phyloP scores from a whole-genome alignment of 2,797 vertebrate species.

The Rousettus madagascariensis region DNA sequence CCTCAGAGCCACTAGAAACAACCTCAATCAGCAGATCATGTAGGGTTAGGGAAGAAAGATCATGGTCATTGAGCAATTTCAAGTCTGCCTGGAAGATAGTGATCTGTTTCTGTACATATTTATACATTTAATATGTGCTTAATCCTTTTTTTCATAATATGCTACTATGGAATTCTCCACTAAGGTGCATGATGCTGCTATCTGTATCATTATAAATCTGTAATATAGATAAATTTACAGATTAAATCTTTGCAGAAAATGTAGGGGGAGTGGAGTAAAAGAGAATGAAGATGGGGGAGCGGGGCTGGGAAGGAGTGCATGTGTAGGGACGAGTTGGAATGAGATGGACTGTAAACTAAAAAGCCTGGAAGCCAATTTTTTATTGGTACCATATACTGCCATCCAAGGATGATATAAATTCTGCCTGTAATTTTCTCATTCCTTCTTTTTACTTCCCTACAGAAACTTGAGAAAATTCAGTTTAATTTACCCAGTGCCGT shows the following conservation, averaged over 20 bases:
- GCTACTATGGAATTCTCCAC: not conserved
- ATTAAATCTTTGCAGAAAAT: constrained; percentile 19
- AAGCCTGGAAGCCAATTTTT: not conserved
- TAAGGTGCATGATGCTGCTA: not conserved
- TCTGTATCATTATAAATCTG: constrained; percentile 19
- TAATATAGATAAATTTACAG: constrained; percentile 12
- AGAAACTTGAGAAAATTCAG: constrained; percentile 27
- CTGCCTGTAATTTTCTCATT: not conserved
- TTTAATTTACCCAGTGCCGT: not conserved
- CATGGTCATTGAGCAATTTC: not conserved
- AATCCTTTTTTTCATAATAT: not conserved
- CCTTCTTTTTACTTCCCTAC: not conserved
- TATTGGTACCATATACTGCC: not conserved
- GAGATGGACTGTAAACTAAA: not conserved
- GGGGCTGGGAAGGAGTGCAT: not conserved
- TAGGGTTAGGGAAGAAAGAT: not conserved
- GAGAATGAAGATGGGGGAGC: not conserved
- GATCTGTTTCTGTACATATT: not conserved
- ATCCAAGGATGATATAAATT: constrained; percentile 7
- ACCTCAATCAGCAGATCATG: not conserved
- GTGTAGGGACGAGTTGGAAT: not conserved
- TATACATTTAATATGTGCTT: not conserved
- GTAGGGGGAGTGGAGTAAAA: not conserved
- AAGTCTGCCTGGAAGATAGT: not conserved
- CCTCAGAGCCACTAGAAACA: constrained; percentile 36